Conservation (phyloP, 2,888 invertebrate genomes). For the Ophraella communa region DNA sequence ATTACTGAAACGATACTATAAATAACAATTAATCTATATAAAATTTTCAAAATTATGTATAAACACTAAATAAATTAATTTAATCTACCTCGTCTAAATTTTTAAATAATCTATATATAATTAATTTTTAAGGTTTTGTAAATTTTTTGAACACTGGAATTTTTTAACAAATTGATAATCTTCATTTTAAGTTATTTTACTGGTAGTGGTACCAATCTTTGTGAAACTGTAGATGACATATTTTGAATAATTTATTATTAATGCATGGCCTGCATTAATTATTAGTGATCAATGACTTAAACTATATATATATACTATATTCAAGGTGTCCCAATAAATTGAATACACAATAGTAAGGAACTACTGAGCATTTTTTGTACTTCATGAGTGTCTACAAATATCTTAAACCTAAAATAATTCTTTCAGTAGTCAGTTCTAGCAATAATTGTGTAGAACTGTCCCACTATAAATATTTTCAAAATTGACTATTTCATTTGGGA, state of each 20-base stretch:
- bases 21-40: slow-evolving; percentile 5
- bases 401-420: not conserved
- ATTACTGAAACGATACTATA: not conserved
- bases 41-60: slow-evolving; percentile 7
- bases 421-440: not conserved
- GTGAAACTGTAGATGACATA: no score
- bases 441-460: not conserved
- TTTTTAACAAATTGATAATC: not conserved
- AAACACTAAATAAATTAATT: slow-evolving; percentile 12
- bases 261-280: not conserved
- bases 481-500: no score
- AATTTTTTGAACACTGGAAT: not conserved
- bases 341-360: not conserved
- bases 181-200: not conserved
- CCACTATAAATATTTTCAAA: no score
- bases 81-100: not conserved
- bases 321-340: not conserved
- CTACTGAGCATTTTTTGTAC: slow-evolving; percentile 1
- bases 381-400: not conserved
- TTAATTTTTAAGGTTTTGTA: not conserved
- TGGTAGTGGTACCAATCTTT: not conserved
- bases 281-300: slow-evolving; percentile 5
- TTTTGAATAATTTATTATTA: no score
- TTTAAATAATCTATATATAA: slow-evolving; percentile 1
- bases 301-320: not conserved